Percentiles rank a stretch among this genome's conserved stretches.
These are phyloP conservation scores for Dallia pectoralis DNA, from an alignment of 2,797 vertebrate species.

Conservation along the genomic window DNA sequence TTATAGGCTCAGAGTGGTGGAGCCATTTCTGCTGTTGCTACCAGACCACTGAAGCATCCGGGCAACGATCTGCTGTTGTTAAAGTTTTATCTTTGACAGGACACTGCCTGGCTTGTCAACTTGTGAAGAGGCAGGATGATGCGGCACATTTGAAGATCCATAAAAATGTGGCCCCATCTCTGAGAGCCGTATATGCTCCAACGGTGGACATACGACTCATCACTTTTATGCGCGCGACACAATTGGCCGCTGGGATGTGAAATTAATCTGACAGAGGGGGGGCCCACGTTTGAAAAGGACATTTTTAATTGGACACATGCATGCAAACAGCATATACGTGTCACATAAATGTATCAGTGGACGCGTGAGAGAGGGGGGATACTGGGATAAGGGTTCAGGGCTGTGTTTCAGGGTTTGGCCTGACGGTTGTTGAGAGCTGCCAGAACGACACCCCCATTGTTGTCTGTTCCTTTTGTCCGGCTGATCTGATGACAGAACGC, in stretches of 20 bases:
- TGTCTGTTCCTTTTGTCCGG: not conserved
- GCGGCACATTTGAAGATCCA: conserved; percentile 62
- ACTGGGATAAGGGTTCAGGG: no score
- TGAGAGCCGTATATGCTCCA: conserved; percentile 48
- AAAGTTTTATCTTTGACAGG: conserved; percentile 62
- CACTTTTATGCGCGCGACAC: conserved; percentile 66
- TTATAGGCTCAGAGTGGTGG: conserved; percentile 23
- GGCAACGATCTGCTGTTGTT: conserved; percentile 44
- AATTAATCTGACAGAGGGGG: conserved; percentile 70
- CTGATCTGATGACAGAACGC: not conserved
- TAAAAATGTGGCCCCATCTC: conserved; percentile 57
- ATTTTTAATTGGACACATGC: conserved; percentile 66
- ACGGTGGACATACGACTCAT: conserved; percentile 64
- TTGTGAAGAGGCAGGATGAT: conserved; percentile 46
- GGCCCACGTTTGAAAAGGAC: conserved; percentile 56
- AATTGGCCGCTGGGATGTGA: conserved; percentile 64
- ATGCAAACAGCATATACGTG: conserved; percentile 65
- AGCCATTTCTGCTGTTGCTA: conserved; percentile 18
- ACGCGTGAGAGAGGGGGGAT: conserved; percentile 47
- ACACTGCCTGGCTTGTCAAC: conserved; percentile 52
- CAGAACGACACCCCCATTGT: not conserved
- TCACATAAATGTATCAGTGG: conserved; percentile 62
- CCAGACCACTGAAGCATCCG: conserved; percentile 20
- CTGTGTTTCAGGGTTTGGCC: no score
- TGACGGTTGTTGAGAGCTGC: conserved; percentile 11